Percentiles rank a stretch among this genome's conserved stretches.
Conservation (phyloP, 2,113 vertebrate species). For the Saguinus imperator region DNA sequence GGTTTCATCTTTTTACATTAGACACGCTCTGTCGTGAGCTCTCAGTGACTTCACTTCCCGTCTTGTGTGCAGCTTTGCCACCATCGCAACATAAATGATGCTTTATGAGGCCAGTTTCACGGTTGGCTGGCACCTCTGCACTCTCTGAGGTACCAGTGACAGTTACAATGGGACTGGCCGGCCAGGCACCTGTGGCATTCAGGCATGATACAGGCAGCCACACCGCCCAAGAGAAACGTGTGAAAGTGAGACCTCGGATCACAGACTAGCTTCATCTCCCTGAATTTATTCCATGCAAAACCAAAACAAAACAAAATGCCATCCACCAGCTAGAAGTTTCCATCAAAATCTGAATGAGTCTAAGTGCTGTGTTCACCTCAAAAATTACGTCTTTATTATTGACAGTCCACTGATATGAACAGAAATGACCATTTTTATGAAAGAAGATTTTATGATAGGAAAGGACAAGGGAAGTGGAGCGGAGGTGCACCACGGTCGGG, state of each 20-base stretch:
- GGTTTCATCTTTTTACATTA: not conserved
- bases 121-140: not conserved
- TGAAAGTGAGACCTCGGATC: rapidly evolving
- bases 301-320: not conserved
- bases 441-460: too few species aligned
- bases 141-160: not conserved
- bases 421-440: not conserved
- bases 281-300: not conserved
- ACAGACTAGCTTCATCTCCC: too few species aligned
- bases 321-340: not conserved
- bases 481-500: rapidly evolving
- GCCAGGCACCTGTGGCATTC: not conserved
- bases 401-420: not conserved
- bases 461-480: not conserved
- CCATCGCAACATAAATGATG: not conserved
- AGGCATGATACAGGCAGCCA: not conserved
- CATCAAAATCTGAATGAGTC: not conserved
- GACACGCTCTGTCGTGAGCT: rapidly evolving
- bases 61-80: not conserved
- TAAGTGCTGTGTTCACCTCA: not conserved
- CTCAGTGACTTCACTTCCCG: not conserved
- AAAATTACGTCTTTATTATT: not conserved
- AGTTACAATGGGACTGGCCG: rapidly evolving
- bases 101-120: not conserved
- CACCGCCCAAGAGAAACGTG: rapidly evolving